These are phyloP conservation scores for Cabera pusaria DNA, from an alignment of 2,888 invertebrate genomes.

Conservation along the genomic window DNA sequence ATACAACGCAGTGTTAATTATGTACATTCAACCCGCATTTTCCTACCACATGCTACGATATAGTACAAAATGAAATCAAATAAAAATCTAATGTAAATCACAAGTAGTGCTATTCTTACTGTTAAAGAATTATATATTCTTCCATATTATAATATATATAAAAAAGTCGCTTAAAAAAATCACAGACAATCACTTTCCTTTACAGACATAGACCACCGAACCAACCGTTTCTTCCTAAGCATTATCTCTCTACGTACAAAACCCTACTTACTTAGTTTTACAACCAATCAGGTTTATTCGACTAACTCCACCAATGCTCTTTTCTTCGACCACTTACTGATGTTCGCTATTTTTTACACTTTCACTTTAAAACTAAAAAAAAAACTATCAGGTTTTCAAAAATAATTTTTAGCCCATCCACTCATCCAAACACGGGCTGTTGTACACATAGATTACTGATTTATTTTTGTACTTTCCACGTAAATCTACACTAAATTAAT, in stretches of 20 bases:
- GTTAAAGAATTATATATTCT: slow-evolving; percentile 80
- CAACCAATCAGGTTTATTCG: slow-evolving; percentile 78
- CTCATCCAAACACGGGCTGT: slow-evolving; percentile 48
- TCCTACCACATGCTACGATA: slow-evolving; percentile 61
- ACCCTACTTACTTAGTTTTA: slow-evolving; percentile 82
- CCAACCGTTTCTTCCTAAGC: slow-evolving; percentile 77
- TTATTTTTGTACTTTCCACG: slow-evolving; percentile 64
- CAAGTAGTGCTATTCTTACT: slow-evolving; percentile 84
- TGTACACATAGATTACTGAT: slow-evolving; percentile 43
- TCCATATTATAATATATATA: slow-evolving; percentile 73
- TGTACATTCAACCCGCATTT: slow-evolving; percentile 76
- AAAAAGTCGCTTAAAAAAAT: slow-evolving; percentile 84
- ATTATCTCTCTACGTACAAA: slow-evolving; percentile 80
- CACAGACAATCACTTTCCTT: slow-evolving; percentile 84
- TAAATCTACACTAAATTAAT: slow-evolving; percentile 69
- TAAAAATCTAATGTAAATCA: slow-evolving; percentile 81
- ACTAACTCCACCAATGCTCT: slow-evolving; percentile 49
- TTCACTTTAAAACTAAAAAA: slow-evolving; percentile 44
- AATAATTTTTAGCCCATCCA: slow-evolving; percentile 27
- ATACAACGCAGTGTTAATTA: slow-evolving; percentile 50
- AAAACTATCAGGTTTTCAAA: slow-evolving; percentile 25
- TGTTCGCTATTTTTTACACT: slow-evolving; percentile 56
- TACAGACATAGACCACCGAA: slow-evolving; percentile 82
- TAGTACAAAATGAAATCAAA: slow-evolving; percentile 74
- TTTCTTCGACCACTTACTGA: slow-evolving; percentile 52